Evolutionary conservation across 2,888 invertebrate genomes (phyloP), one percentile per base, ranked within the genome.

Genomic region (Acronicta aceris): DNA sequence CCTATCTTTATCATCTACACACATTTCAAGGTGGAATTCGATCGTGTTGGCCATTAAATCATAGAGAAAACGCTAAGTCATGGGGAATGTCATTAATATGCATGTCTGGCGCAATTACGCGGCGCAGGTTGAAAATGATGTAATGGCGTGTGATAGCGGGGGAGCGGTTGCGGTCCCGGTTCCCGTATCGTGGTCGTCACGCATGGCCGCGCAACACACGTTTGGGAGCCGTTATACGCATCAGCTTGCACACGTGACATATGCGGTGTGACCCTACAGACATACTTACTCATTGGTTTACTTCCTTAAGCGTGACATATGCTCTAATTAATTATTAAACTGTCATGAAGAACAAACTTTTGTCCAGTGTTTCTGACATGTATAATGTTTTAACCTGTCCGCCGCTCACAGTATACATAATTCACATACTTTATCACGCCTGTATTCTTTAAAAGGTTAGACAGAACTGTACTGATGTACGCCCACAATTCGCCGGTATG

Each of bases 181-280:
- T 15, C 43, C 57, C 67, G 78, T 74, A 73, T 54, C 55, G 52
- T 60, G 54, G 57, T 10, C 58, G 81, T 78, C 77, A 84, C 80
- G 83, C 84, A 72, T 81, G 78, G 74, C 49, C 17, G 59, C 59
- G 15, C 77, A n/a, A n/a, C 77, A 59, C 77, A 79, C 80, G 73
- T 79, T 81, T 76, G 76, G 80, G 64, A 67, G 78, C 83, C 84
- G 84, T 85, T 86, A 86, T 73, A 68, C 72, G 76, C 81, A 82
- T 79, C 88, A 88, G 87, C 83, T 86, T 85, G 86, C 79, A 69
- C 62, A 71, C 63, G 66, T 70, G 75, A 69, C 68, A 62, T 66
- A 64, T 71, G 69, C 50, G 50, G 42, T 55, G 52, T 45, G 40
- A 61, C 61, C 60, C 72, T 43, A 45, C 36, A 4, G 40, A 46